A percentile compares a stretch with the other conserved stretches of the same genome.
Conservation (phyloP, 2,797 vertebrate genomes). For the Rhodeus uyekii region DNA sequence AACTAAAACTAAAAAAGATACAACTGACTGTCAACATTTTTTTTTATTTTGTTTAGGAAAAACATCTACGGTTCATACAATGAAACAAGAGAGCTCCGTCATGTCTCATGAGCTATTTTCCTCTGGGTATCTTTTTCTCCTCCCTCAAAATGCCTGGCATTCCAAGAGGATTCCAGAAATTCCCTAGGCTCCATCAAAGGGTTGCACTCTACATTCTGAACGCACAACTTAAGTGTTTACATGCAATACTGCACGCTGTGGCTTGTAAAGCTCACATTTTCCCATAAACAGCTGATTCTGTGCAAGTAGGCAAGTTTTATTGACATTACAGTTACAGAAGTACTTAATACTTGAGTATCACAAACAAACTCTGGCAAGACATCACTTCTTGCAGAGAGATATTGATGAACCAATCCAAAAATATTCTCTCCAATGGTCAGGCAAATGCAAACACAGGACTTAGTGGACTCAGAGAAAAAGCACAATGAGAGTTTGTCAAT, state of each 20-base stretch:
- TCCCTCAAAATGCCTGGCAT: slow-evolving; percentile 42
- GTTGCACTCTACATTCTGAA: slow-evolving; percentile 41
- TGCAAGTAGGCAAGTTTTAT: slow-evolving; percentile 22
- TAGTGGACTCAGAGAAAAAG: slow-evolving; percentile 42
- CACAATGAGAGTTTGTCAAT: slow-evolving; percentile 17
- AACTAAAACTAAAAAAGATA: too few relatives aligned
- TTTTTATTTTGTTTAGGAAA: neutral
- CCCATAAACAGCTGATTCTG: slow-evolving; percentile 34
- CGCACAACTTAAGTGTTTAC: slow-evolving; percentile 15
- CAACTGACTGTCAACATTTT: neutral
- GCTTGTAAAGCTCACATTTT: slow-evolving; percentile 34
- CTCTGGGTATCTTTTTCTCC: slow-evolving; percentile 24
- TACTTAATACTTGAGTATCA: neutral
- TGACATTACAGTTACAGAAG: slow-evolving; percentile 15
- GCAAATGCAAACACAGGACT: slow-evolving; percentile 17
- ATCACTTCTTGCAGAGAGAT: neutral
- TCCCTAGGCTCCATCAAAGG: slow-evolving; percentile 36
- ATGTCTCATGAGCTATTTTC: slow-evolving; percentile 4
- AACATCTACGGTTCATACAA: neutral
- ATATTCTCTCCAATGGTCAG: slow-evolving; percentile 3
- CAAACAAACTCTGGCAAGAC: neutral
- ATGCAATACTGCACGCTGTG: slow-evolving; percentile 8
- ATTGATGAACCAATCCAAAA: slow-evolving; percentile 23
- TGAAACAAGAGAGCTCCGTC: neutral
- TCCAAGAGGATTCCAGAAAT: slow-evolving; percentile 55